Base-by-base conservation (phyloP, 2,888 invertebrate species). In the Zygaena filipendulae region DNA sequence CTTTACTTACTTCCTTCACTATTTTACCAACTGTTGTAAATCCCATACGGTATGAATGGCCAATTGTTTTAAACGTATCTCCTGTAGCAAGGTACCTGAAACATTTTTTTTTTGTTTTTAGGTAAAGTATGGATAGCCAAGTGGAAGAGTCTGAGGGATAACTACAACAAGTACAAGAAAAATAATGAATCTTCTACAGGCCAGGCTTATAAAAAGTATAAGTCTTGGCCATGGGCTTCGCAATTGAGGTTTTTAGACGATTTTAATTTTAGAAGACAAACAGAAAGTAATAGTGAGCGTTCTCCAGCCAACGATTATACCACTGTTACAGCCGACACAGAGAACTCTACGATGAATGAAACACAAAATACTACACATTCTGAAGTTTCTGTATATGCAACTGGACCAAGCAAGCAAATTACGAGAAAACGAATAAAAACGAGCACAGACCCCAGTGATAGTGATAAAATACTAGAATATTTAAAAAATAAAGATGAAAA, bases 101-200 rank as follows among this genome's bases (percentile, higher is more conserved):
- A 23, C 10, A 30, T 25, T 22, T 21, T 10, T 29, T 16, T 23
- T 24, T 20, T 24, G 16, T 34, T 8, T 21, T 25, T 27, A 38
- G 37, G 16, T 4, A 28, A 32, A 6, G 14, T 21, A 13, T 45
- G 43, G 45, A 36, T 23, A 14, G 24, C 32, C 18, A 43, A 40
- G 14, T 45, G 45, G 44, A 45, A 43, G 33, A 38, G 39, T 13
- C 21, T 45, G 10, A 45, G 36, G 27, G 45, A 43, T 27, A 45
- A 42, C 26, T 45, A 26, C 29, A 37, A 30, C 1, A 45, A 45
- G 26, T 42, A 9, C 31, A 45, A 45, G 29, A 43, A 41, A 21
- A 29, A 22, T 1, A 18, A 5, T 22, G 26, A 20, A 11, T 23
- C 11, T 23, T 23, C 23, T 23, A 23, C 23, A 23, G 23, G 13